Conservation (phyloP, 2,888 invertebrate species). For the Pollenia amentaria region DNA sequence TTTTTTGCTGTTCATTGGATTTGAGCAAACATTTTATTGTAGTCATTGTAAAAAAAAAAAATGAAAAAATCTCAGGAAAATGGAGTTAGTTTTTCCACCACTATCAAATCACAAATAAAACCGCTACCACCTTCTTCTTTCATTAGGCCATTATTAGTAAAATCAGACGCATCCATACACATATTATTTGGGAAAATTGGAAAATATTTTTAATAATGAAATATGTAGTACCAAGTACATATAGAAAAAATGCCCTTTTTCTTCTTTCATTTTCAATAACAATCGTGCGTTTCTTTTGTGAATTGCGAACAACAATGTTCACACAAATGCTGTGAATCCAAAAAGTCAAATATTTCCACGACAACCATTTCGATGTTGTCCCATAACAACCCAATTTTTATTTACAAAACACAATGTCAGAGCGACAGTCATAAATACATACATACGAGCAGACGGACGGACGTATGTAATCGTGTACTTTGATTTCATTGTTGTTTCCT, state of each 20-base stretch:
- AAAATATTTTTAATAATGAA: conserved; percentile 9
- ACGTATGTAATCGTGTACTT: neutral
- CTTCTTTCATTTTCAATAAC: conserved; percentile 14
- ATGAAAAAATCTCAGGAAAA: conserved; percentile 45
- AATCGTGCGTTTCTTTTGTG: neutral
- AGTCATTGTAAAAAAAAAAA: neutral
- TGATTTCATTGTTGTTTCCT: conserved; percentile 19
- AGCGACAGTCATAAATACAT: neutral
- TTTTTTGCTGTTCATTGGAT: conserved; percentile 28
- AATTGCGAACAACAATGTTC: conserved; percentile 57
- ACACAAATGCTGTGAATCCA: conserved; percentile 72
- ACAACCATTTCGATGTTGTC: conserved; percentile 62
- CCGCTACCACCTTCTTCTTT: conserved; percentile 20
- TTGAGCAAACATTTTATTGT: conserved; percentile 9
- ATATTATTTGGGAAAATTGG: conserved; percentile 6
- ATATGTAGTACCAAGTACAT: neutral
- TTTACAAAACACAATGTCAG: conserved; percentile 20
- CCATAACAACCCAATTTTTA: conserved; percentile 54
- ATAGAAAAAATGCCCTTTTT: conserved; percentile 41
- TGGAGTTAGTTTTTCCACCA: conserved; percentile 56
- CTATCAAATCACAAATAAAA: neutral
- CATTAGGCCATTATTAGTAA: conserved; percentile 39
- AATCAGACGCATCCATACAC: conserved; percentile 19
- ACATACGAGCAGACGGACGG: neutral
- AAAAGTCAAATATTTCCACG: conserved; percentile 71